A percentile compares a stretch with the other conserved stretches of the same genome.
Evolutionary conservation across 2,113 vertebrate genomes (phyloP).

Genomic region (Hydropotes inermis): DNA sequence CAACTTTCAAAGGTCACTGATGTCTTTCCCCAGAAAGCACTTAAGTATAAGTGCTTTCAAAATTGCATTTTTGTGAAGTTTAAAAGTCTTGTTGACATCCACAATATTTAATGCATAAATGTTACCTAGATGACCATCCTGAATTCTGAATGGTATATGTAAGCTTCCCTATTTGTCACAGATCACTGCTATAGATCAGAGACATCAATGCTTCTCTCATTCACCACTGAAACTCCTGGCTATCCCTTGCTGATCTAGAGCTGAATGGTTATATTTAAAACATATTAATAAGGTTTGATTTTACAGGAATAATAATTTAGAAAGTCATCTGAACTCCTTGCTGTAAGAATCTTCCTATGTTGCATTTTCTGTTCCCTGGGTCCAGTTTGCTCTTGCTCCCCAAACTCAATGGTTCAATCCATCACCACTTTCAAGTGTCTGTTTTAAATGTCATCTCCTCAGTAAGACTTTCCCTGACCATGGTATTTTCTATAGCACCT

Average conservation of each 20-base stretch:
- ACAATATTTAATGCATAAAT: neutral
- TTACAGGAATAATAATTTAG: neutral
- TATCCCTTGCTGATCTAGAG: neutral
- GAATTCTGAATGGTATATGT: neutral
- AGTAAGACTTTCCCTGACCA: neutral
- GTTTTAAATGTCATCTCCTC: neutral
- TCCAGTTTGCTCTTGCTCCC: neutral
- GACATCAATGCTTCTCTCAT: neutral
- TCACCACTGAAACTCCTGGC: neutral
- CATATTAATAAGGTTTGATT: neutral
- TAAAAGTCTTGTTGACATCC: neutral
- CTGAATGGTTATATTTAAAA: neutral
- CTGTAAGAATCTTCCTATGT: neutral
- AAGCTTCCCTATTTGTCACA: neutral
- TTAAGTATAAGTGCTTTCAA: neutral
- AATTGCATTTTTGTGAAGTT: neutral
- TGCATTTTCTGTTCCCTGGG: neutral
- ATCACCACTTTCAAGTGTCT: neutral
- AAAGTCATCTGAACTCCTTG: neutral
- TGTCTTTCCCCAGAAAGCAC: neutral
- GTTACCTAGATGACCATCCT: neutral
- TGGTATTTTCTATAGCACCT: neutral
- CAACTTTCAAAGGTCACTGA: neutral
- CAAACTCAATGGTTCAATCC: neutral
- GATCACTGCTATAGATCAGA: neutral